These are phyloP conservation scores for Latrodectus elegans DNA, from an alignment of 2,888 invertebrate species.

Conservation along the genomic window DNA sequence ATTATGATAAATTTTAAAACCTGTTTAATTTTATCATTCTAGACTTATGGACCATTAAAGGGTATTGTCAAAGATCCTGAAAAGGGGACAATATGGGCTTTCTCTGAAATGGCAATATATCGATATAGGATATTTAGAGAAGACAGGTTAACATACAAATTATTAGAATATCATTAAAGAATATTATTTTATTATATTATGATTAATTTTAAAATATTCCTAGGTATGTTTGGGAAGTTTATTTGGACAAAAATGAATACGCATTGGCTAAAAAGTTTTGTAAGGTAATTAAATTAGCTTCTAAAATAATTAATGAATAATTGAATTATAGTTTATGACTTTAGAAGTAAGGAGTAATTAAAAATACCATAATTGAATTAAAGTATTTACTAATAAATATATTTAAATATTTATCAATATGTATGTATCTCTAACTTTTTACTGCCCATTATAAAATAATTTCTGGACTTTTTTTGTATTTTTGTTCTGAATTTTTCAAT, in stretches of 20 bases:
- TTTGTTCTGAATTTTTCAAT: too few relatives aligned
- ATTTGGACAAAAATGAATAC: conserved; percentile 88
- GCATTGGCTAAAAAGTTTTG: conserved; percentile 84
- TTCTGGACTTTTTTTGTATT: too few relatives aligned
- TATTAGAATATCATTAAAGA: not conserved
- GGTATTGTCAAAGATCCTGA: conserved; percentile 87
- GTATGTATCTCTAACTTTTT: too few relatives aligned
- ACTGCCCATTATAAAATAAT: too few relatives aligned
- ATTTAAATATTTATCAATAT: too few relatives aligned
- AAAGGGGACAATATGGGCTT: conserved; percentile 87
- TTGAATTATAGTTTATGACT: not conserved
- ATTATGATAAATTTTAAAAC: too few relatives aligned
- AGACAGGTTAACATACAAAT: conserved; percentile 76
- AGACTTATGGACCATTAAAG: conserved; percentile 84
- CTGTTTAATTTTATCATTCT: conserved; percentile 40
- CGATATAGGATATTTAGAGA: conserved; percentile 89
- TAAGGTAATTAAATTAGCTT: conserved; percentile 33
- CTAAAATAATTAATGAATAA: not conserved
- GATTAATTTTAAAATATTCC: not conserved
- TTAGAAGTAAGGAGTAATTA: too few relatives aligned
- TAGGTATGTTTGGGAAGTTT: conserved; percentile 79
- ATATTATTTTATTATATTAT: not conserved
- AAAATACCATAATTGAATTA: too few relatives aligned
- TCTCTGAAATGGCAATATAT: conserved; percentile 88
- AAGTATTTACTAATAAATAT: too few relatives aligned